Conservation (phyloP, 2,888 invertebrate genomes). For the Tipula vernalis region DNA sequence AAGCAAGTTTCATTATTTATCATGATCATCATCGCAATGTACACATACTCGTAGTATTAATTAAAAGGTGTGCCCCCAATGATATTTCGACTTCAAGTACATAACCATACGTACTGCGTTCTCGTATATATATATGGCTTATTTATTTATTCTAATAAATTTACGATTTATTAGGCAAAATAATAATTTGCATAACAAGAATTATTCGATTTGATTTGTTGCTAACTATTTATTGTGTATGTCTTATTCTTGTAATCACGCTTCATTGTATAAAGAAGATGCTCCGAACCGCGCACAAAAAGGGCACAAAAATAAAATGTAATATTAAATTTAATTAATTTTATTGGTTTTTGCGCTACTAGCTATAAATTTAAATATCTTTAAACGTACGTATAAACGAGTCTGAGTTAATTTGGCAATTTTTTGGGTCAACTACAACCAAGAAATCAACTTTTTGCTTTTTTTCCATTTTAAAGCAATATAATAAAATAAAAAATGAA, state of each 20-base stretch:
- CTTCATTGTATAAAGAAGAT: not conserved
- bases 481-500: not conserved
- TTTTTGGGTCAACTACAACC: not conserved
- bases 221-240: not conserved
- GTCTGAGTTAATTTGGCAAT: not conserved
- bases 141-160: not conserved
- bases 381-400: not conserved
- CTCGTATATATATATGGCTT: not conserved
- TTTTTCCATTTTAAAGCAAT: not conserved
- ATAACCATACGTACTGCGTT: not conserved
- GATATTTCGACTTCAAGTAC: not conserved
- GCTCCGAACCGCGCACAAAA: not conserved
- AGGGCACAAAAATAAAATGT: not conserved
- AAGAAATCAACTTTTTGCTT: not conserved
- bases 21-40: not conserved
- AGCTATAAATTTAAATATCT: not conserved
- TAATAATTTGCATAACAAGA: not conserved
- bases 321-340: not conserved
- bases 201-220: not conserved
- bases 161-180: not conserved
- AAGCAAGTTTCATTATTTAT: not conserved
- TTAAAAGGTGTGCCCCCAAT: not conserved
- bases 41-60: not conserved
- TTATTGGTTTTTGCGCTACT: not conserved
- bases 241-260: not conserved